Evolutionary conservation across 2,888 invertebrate genomes (phyloP).

Genomic region (Helleia helle): DNA sequence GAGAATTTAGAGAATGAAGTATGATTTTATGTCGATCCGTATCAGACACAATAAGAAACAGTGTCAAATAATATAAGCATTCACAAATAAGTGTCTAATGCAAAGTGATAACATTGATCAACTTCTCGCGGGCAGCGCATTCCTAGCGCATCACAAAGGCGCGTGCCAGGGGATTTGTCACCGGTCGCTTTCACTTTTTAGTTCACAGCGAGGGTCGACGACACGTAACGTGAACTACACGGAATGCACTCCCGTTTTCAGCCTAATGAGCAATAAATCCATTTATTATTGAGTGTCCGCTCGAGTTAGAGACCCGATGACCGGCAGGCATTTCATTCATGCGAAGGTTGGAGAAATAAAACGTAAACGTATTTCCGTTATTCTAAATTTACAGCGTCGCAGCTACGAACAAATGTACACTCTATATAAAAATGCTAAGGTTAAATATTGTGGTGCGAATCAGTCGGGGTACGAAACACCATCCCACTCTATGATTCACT

Average conservation of each 20-base stretch:
- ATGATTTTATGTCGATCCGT: too few species aligned
- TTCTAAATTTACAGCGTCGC: conserved; percentile 55
- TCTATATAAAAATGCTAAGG: conserved; percentile 23
- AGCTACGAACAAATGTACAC: conserved; percentile 31
- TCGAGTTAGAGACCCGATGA: conserved; percentile 39
- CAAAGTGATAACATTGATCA: conserved; percentile 1
- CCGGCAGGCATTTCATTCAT: conserved; percentile 57
- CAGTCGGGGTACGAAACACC: conserved; percentile 35
- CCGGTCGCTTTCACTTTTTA: conserved; percentile 50
- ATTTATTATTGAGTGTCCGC: conserved; percentile 43
- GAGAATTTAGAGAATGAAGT: too few species aligned
- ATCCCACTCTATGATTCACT: conserved; percentile 45
- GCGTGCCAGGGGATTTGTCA: conserved; percentile 43
- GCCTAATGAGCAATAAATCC: conserved; percentile 54
- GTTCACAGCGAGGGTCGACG: conserved; percentile 28
- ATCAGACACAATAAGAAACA: too few species aligned
- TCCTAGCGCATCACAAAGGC: conserved; percentile 33
- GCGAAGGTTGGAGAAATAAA: conserved; percentile 50
- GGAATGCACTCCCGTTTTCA: conserved; percentile 28
- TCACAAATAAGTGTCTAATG: too few species aligned
- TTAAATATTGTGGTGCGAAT: conserved; percentile 19
- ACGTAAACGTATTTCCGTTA: conserved; percentile 50
- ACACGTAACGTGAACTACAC: conserved; percentile 30
- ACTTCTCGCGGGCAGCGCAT: conserved; percentile 26
- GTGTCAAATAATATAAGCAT: too few species aligned